phyloP scores from a whole-genome alignment of 2,113 vertebrate genomes.

The Heliornis fulica region DNA sequence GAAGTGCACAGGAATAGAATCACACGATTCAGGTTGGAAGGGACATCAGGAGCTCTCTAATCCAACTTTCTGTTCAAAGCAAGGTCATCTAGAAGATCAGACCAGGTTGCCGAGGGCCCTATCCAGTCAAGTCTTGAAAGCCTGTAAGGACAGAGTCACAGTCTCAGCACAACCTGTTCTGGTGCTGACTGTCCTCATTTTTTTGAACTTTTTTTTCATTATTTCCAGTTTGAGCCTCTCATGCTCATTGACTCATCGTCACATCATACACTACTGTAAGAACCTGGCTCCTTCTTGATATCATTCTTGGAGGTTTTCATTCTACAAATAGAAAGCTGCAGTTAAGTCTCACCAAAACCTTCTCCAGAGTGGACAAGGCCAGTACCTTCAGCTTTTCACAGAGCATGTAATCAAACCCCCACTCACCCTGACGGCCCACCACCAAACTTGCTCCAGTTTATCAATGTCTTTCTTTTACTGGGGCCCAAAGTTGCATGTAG shows the following conservation, averaged over 20 bases:
- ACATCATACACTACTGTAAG: background rate
- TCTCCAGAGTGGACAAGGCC: background rate
- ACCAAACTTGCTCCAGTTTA: background rate
- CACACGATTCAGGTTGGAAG: background rate
- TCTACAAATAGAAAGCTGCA: background rate
- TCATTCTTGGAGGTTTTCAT: background rate
- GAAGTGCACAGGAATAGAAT: background rate
- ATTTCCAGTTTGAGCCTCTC: background rate
- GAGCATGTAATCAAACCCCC: background rate
- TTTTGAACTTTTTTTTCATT: background rate
- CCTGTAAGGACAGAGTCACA: background rate
- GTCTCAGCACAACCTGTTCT: background rate
- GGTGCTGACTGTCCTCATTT: background rate
- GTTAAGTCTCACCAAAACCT: background rate
- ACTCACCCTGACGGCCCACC: background rate
- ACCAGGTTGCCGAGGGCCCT: background rate
- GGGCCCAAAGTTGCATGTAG: background rate
- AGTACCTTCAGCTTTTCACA: background rate
- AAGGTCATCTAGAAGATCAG: background rate
- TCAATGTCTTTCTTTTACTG: background rate
- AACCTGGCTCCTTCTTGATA: background rate
- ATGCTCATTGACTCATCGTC: background rate
- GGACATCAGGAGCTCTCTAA: background rate
- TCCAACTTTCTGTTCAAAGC: background rate
- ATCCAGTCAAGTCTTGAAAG: background rate